Evolutionary conservation across 2,797 vertebrate species (phyloP), one percentile per base, ranked within the genome.

Genomic region (Enteromius trimaculatus): DNA sequence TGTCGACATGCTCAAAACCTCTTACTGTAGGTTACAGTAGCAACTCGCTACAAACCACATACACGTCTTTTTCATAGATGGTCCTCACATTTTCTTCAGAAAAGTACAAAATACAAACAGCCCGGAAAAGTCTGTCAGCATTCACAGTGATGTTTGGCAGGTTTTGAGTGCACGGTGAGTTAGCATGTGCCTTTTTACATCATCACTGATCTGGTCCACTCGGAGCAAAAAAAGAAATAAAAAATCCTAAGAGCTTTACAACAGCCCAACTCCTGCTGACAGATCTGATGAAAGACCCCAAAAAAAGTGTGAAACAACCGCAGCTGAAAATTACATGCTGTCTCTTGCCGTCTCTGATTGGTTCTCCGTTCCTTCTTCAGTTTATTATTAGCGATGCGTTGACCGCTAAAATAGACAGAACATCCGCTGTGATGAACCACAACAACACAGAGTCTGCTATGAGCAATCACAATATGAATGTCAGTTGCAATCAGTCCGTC

Each of bases 231-330:
- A 72, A 31, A 19, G 9, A 51, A 49, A 16, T 1, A 10, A 49
- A 49, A 70, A 14, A 23, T 31, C 47, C 16, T 31, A 31, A 70
- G 47, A 74, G 44, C 44, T 72, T 31, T 72, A 72, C 70, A 51
- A 26, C 42, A 49, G 26, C 42, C 39, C 68, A 14, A 26, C 39
- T 42, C 19, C 23, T 31, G 69, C 70, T 74, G 44, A 74, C 42
- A 51, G 70, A 74, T 74, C 70, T 74, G 47, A 51, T 74, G n/a
- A 74, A 74, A 74, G 69, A 71, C n/a, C 39, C 5, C 6, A 0
- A 10, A 47, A 55, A 29, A 71, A 26, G 42, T 49, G 42, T 49
- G 42, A 71, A 49, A 71, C 37, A 71, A 29, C 69, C 23, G 4
- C 37, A 17, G 69, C n/a, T 16, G 69, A 49, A 49, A 49, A 47